Evolutionary conservation across 2,113 vertebrate species (phyloP).

Genomic region (Colaptes auratus): DNA sequence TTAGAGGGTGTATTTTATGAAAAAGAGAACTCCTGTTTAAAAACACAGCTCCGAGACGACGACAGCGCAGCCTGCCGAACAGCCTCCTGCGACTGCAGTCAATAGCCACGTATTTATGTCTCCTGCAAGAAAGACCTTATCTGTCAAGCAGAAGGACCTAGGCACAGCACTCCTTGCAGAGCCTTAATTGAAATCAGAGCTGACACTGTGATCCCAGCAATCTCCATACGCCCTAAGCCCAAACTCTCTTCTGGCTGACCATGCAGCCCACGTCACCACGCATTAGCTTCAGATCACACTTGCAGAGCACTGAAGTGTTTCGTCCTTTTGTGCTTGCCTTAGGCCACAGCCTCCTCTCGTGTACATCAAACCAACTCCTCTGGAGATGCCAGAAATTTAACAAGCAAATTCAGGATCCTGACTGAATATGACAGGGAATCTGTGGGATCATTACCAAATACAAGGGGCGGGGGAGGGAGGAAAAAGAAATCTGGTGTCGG

Average conservation of each 20-base stretch:
- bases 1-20: neutral
- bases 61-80: neutral
- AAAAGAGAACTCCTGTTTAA: neutral
- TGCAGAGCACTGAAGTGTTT: neutral
- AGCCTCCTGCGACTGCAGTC: neutral
- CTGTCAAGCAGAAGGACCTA: conserved; percentile 3
- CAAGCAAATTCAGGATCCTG: neutral
- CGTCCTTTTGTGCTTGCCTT: conserved; percentile 10
- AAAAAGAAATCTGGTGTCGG: neutral
- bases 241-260: conserved; percentile 47
- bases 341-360: neutral
- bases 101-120: neutral
- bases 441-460: accelerated
- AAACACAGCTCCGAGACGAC: neutral
- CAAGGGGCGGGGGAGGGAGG: accelerated
- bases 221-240: conserved; percentile 4
- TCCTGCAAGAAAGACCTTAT: neutral
- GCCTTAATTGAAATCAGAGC: neutral
- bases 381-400: neutral
- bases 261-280: conserved; percentile 16
- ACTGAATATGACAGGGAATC: neutral
- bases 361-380: neutral
- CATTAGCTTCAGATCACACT: conserved; percentile 49
- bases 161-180: neutral
- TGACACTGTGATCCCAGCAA: neutral